Percentiles rank a stretch among this genome's conserved stretches.
Evolutionary conservation across 2,888 invertebrate genomes (phyloP).

Genomic region (Biston betularia): DNA sequence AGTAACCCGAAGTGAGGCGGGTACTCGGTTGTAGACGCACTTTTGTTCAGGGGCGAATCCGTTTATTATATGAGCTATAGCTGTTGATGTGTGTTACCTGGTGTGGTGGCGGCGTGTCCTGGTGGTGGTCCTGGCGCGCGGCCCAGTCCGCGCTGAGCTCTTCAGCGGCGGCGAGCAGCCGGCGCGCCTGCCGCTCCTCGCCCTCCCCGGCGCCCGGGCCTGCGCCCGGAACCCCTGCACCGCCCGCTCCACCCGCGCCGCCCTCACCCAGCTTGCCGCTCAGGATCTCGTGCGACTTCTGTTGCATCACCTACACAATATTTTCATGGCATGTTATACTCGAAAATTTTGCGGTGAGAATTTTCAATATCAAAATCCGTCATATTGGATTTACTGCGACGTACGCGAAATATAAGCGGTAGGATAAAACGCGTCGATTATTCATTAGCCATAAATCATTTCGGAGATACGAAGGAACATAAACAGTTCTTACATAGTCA

Average conservation of each 20-base stretch:
- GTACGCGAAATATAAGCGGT: no score
- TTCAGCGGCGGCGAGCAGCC: conserved; percentile 75
- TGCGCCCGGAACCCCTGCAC: conserved; percentile 48
- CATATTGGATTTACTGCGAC: no score
- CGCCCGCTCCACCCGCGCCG: conserved; percentile 54
- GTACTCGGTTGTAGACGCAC: no score
- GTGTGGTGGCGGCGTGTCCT: conserved; percentile 42
- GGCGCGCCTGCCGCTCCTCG: conserved; percentile 74
- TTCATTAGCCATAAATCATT: no score
- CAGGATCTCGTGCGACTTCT: conserved; percentile 82
- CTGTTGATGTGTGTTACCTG: conserved; percentile 1
- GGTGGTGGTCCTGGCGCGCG: conserved; percentile 58
- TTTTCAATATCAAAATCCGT: neutral
- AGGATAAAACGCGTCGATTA: no score
- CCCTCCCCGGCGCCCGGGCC: conserved; percentile 49
- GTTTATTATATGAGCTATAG: no score
- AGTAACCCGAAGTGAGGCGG: no score
- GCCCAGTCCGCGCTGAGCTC: conserved; percentile 76
- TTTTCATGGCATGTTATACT: no score
- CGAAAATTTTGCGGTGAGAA: no score
- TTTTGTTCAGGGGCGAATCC: no score
- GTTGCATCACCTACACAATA: conserved; percentile 79
- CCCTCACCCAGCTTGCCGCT: conserved; percentile 67
- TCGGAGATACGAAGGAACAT: no score
- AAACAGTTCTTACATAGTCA: no score